Base-by-base conservation (phyloP, 2,888 invertebrate species). In the Tenthredo mesomela region DNA sequence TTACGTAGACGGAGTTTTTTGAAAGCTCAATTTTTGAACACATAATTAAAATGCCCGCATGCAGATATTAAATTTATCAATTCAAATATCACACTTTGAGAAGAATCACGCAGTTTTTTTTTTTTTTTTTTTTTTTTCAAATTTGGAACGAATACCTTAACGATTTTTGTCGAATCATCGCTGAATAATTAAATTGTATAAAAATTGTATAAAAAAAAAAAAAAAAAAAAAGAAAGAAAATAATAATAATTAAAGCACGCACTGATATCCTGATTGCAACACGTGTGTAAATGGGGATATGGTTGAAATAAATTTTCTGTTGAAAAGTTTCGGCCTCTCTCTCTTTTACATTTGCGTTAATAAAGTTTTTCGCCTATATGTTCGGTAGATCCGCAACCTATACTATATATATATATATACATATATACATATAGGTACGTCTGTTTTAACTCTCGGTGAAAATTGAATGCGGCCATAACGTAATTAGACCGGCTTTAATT, bases 401-500 rank as follows among this genome's bases (percentile, higher is more conserved):
- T 29, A 29, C 1, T 70, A 33, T 70, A 37, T 33, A 33, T n/a
- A 33, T 70, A 37, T 37, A 37, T n/a, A 2, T 29, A 29, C 1
- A 29, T 70, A 33, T 70, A 37, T 33, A 33, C 18, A 33, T 70
- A 37, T 37, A 37, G n/a, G 43, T 40, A 40, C 43, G 40, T 71
- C n/a, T 33, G 71, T 12, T 71, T 40, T 40, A 71, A 71, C n/a
- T 43, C 43, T 71, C 21, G n/a, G 40, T 21, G 40, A 18, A 77
- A 77, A 77, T 77, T 77, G 29, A 77, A 77, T 77, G 50, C 50
- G 29, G 29, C 77, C 10, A 54, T 77, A 77, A 77, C 77, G 9
- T 29, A 29, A 77, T 77, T 77, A 77, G 54, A 50, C 6, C 9
- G 54, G 77, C 18, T 77, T 50, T 77, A 47, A 77, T 77, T 77